Conservation (phyloP, 1,140 invertebrate genomes). For the Elymnias hypermnestra region DNA sequence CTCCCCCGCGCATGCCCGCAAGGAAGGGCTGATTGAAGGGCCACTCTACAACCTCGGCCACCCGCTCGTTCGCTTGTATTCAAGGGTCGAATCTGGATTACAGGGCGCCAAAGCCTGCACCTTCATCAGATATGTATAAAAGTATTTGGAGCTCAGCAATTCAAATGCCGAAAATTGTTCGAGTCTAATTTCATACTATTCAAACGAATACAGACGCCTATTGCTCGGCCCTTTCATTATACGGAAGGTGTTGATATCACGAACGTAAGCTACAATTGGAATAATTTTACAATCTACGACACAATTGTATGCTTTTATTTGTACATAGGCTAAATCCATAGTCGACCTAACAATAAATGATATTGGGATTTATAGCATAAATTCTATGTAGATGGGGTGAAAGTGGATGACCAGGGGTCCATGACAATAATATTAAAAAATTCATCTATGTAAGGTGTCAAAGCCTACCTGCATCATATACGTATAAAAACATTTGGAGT, state of each 20-base stretch:
- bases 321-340: too few relatives aligned
- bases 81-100: conserved; percentile 72
- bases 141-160: conserved; percentile 56
- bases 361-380: too few relatives aligned
- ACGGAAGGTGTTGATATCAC: conserved; percentile 14
- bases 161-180: conserved; percentile 53
- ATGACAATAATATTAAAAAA: too few relatives aligned
- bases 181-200: conserved; percentile 51
- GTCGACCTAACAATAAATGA: too few relatives aligned
- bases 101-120: conserved; percentile 68
- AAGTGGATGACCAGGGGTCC: too few relatives aligned
- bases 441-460: too few relatives aligned
- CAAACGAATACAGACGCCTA: conserved; percentile 16
- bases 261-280: conserved; percentile 11
- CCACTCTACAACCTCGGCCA: conserved; percentile 71
- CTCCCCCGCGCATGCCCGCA: conserved; percentile 52
- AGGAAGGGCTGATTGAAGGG: conserved; percentile 72
- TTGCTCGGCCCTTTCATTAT: neutral
- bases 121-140: conserved; percentile 73
- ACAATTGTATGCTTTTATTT: too few relatives aligned
- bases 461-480: too few relatives aligned
- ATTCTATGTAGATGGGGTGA: too few relatives aligned
- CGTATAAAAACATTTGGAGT: too few relatives aligned
- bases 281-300: too few relatives aligned
- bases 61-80: conserved; percentile 71